phyloP scores from a whole-genome alignment of 2,888 invertebrate genomes.

The Chironomus tentans region DNA sequence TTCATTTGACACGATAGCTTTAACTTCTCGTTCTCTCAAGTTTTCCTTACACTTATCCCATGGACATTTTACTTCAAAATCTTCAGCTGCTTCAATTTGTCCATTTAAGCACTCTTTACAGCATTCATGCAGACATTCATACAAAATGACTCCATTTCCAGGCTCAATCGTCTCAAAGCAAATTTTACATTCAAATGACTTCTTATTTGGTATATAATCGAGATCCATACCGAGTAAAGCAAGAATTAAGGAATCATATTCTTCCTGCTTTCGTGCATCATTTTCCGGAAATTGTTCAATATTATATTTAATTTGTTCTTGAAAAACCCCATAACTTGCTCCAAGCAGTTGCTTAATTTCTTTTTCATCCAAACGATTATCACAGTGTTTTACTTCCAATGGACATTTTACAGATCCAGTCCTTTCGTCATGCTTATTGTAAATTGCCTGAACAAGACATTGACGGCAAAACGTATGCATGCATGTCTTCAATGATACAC shows the following conservation, averaged over 20 bases:
- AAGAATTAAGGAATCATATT: slow-evolving; percentile 31
- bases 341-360: slow-evolving; percentile 11
- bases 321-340: not conserved
- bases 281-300: not conserved
- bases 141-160: slow-evolving; percentile 62
- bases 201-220: slow-evolving; percentile 57
- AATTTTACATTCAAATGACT: slow-evolving; percentile 70
- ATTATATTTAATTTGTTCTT: not conserved
- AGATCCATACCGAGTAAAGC: slow-evolving; percentile 62
- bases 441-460: not conserved
- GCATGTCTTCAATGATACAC: slow-evolving; percentile 1
- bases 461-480: not conserved
- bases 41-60: slow-evolving; percentile 64
- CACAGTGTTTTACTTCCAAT: not conserved
- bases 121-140: slow-evolving; percentile 82
- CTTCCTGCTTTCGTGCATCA: not conserved
- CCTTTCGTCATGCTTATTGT: not conserved
- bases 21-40: slow-evolving; percentile 78
- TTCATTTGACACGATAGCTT: slow-evolving; percentile 61
- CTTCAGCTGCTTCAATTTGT: slow-evolving; percentile 65
- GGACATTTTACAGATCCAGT: slow-evolving; percentile 12
- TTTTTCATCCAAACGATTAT: not conserved
- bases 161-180: slow-evolving; percentile 62
- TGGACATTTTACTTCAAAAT: slow-evolving; percentile 72
- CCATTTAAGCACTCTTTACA: slow-evolving; percentile 67